Evolutionary conservation across 2,888 invertebrate species (phyloP), one percentile per base, ranked within the genome.

Genomic region (Lordiphosa andalusiaca): DNA sequence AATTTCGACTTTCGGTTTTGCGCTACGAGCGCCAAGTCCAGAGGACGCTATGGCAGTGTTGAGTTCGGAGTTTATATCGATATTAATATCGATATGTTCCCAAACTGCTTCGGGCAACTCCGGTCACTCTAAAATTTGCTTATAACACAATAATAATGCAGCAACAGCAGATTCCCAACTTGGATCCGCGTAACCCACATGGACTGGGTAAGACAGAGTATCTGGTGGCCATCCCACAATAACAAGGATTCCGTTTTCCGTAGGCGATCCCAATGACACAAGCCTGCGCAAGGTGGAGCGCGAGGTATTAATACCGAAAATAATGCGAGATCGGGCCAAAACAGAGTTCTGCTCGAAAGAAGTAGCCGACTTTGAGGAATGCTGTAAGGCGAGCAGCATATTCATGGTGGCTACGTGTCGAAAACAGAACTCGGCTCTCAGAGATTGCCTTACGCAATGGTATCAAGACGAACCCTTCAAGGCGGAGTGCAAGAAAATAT

Each of bases 221-320:
- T 2, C 4, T 19, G 3, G 4, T 4, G 3, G n/a, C 7, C 10
- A 1, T 2, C 0, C 3, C 10, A 0, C 10, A 30, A 5, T 13
- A 6, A 23, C 5, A 23, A 5, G 44, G n/a, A 21, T 3, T 16
- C 1, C 21, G 25, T 9, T 35, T 52, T 35, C 0, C 44, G 0
- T 10, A 89, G 89, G 89, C 9, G 89, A 89, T 62, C 89, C 89
- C 2, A 81, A 87, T 56, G 98, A 98, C 88, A 92, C 87, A 83
- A 90, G 91, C n/a, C 89, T 99, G 50, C 91, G 98, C 73, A 96
- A 93, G 91, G 96, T 98, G 2, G 99, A 99, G 90, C 90, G 90
- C 16, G 96, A 98, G 86, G 93, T 98, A 13, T 87, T 98, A 69
- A 95, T 99, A 86, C 96, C 98, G 0, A 95, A 97, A 89, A 92